These are phyloP conservation scores for Syndactyla subalaris DNA, from an alignment of 2,797 vertebrate species.

Conservation along the genomic window DNA sequence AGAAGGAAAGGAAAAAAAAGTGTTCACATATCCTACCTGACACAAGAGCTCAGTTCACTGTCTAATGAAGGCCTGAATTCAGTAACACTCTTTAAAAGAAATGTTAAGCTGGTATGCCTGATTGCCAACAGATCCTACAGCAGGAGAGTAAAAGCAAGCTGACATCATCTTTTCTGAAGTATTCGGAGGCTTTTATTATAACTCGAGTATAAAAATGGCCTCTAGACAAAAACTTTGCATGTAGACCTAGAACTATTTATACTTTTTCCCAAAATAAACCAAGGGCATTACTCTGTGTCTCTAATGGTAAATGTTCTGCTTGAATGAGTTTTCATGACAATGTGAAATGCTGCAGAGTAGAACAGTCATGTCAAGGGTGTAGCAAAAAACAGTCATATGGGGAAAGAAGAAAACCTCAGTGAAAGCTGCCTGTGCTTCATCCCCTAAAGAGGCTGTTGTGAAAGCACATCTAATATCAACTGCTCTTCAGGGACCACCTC, in stretches of 20 bases:
- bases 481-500: not conserved
- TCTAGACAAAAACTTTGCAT: not conserved
- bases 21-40: not conserved
- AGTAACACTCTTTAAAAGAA: not conserved
- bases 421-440: not conserved
- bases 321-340: not conserved
- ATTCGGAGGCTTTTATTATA: not conserved
- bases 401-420: not conserved
- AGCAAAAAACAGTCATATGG: not conserved
- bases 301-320: slow-evolving; percentile 23
- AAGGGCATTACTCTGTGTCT: slow-evolving; percentile 4
- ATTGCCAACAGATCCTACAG: not conserved
- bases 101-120: not conserved
- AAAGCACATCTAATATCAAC: not conserved
- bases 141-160: not conserved
- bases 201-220: not conserved
- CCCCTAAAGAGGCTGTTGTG: not conserved
- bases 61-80: not conserved
- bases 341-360: slow-evolving; percentile 1
- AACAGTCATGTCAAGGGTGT: not conserved
- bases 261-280: not conserved
- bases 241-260: slow-evolving; percentile 9
- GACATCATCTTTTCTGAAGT: not conserved
- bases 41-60: not conserved
- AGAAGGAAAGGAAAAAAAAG: not conserved